These are phyloP conservation scores for Iselma pallidipennis DNA, from an alignment of 2,888 invertebrate genomes.

Conservation along the genomic window DNA sequence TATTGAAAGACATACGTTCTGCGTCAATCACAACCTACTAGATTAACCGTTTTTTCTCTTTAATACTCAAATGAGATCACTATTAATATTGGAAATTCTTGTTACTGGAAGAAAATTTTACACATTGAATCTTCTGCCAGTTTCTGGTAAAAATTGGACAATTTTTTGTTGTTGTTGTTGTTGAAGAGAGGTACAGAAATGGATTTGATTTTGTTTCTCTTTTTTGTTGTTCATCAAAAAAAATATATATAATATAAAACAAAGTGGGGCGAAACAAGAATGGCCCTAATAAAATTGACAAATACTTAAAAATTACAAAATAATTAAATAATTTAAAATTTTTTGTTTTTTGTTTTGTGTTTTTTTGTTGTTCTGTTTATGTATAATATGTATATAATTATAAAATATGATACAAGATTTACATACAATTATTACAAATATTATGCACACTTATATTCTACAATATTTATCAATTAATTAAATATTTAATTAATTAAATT, in stretches of 20 bases:
- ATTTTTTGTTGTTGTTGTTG: too few species aligned
- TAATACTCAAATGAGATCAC: background rate
- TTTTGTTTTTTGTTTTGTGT: too few species aligned
- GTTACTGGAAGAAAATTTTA: constrained; percentile 19
- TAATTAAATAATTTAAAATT: constrained; percentile 54
- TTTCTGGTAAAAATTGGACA: constrained; percentile 33
- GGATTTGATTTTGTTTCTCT: constrained; percentile 41
- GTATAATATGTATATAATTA: constrained; percentile 18
- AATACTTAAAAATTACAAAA: constrained; percentile 36
- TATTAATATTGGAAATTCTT: background rate
- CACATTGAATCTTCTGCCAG: constrained; percentile 29
- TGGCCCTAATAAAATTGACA: constrained; percentile 22
- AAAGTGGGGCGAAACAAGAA: constrained; percentile 15
- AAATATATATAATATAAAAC: background rate
- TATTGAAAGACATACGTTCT: background rate
- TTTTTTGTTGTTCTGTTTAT: background rate
- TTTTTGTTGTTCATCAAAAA: constrained; percentile 6
- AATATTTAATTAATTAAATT: constrained; percentile 44
- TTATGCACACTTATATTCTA: constrained; percentile 46
- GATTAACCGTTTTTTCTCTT: background rate
- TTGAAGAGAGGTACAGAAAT: constrained; percentile 45
- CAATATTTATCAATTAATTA: constrained; percentile 35
- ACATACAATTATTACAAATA: constrained; percentile 48
- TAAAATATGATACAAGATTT: constrained; percentile 55
- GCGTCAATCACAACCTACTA: background rate